phyloP scores from a whole-genome alignment of 2,113 vertebrate species.

The Odontophorus gujanensis region DNA sequence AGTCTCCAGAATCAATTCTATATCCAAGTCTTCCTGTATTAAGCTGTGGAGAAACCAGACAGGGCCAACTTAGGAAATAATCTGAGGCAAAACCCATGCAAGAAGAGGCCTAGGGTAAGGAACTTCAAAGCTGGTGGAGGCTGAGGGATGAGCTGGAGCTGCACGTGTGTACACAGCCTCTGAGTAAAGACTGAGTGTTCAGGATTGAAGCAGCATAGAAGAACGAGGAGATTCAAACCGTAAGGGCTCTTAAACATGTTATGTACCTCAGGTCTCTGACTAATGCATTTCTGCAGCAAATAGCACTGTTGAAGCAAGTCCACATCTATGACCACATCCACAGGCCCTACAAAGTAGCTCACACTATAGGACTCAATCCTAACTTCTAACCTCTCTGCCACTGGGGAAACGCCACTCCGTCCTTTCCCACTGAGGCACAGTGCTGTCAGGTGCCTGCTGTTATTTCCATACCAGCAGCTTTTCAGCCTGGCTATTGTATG shows the following conservation, averaged over 20 bases:
- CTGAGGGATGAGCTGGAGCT: background rate
- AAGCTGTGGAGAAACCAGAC: background rate
- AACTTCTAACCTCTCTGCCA: background rate
- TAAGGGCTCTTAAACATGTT: background rate
- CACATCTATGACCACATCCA: background rate
- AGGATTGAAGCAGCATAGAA: background rate
- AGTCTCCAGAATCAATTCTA: background rate
- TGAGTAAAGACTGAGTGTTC: background rate
- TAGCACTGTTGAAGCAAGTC: background rate
- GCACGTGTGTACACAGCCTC: background rate
- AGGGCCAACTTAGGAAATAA: background rate
- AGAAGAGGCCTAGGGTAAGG: background rate
- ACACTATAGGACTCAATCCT: background rate
- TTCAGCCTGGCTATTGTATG: background rate
- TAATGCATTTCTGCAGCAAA: background rate
- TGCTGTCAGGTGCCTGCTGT: background rate
- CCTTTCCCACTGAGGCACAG: rapidly evolving
- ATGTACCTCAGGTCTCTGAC: background rate
- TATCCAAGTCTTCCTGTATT: background rate
- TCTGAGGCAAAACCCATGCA: background rate
- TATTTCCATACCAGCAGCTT: background rate
- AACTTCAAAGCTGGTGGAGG: background rate
- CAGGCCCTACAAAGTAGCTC: background rate
- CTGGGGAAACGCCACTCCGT: rapidly evolving
- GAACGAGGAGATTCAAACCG: background rate